These are phyloP conservation scores for Parasteatoda lunata DNA, from an alignment of 2,888 invertebrate genomes.

Conservation along the genomic window DNA sequence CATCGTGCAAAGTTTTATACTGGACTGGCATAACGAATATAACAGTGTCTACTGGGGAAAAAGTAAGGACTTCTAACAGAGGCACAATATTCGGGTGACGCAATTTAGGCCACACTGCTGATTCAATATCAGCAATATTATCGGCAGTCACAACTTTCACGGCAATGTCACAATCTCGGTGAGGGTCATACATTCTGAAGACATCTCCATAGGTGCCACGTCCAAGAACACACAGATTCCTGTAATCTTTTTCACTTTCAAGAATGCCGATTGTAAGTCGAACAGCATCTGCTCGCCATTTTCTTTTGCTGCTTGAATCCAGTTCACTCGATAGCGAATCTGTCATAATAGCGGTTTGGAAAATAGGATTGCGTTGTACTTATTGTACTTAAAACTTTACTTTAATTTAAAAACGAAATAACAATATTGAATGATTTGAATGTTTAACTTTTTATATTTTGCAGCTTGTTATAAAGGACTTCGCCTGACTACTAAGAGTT, in stretches of 20 bases:
- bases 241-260: conserved; percentile 25
- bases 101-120: conserved; percentile 25
- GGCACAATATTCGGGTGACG: conserved; percentile 41
- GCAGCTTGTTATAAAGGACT: too few species aligned
- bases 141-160: conserved; percentile 30
- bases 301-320: background rate
- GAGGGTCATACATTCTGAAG: conserved; percentile 22
- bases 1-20: conserved; percentile 22
- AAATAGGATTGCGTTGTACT: too few species aligned
- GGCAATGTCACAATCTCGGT: conserved; percentile 13
- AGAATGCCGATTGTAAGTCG: background rate
- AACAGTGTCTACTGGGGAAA: background rate
- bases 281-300: background rate
- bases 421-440: too few species aligned
- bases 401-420: too few species aligned
- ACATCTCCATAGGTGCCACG: conserved; percentile 45
- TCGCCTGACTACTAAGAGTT: too few species aligned
- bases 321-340: background rate
- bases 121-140: conserved; percentile 25
- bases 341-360: background rate
- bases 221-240: conserved; percentile 14
- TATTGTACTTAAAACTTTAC: too few species aligned
- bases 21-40: conserved; percentile 40
- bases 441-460: too few species aligned
- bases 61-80: conserved; percentile 20